Conservation (phyloP, 2,797 vertebrate species). For the Argya squamiceps region DNA sequence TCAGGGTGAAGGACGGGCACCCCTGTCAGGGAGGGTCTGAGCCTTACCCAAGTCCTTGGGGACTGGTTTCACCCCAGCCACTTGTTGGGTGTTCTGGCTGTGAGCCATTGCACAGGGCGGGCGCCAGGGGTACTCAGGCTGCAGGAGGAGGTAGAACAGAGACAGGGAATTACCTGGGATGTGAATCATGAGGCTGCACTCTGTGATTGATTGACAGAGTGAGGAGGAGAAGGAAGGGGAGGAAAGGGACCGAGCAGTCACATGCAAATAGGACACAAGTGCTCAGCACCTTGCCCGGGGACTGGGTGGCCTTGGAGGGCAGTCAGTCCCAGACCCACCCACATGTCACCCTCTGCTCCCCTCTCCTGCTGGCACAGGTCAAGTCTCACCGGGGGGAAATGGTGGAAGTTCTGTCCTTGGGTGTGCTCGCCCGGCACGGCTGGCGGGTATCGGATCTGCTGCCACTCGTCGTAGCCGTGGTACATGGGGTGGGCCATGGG, state of each 20-base stretch:
- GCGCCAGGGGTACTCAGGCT: slow-evolving; percentile 89
- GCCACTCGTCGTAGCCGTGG: slow-evolving; percentile 90
- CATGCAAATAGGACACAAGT: not conserved
- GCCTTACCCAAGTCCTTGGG: slow-evolving; percentile 87
- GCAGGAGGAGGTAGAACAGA: not conserved
- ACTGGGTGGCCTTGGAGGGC: not conserved
- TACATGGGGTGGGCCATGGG: slow-evolving; percentile 71
- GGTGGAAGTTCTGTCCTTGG: slow-evolving; percentile 80
- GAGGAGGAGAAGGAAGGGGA: not conserved
- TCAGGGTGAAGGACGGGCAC: not conserved
- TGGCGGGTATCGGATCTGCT: slow-evolving; percentile 90
- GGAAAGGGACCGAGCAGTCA: not conserved
- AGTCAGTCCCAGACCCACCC: accelerated
- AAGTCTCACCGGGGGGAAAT: slow-evolving; percentile 78
- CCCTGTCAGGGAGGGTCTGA: not conserved
- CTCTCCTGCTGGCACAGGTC: not conserved
- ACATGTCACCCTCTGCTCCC: not conserved
- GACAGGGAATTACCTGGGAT: not conserved
- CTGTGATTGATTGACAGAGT: accelerated
- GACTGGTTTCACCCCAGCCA: slow-evolving; percentile 79
- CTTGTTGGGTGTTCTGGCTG: slow-evolving; percentile 82
- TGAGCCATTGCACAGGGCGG: slow-evolving; percentile 83
- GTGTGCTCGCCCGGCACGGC: slow-evolving; percentile 78
- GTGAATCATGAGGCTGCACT: not conserved
- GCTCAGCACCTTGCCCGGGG: not conserved